Conservation (phyloP, 2,888 invertebrate species). For the Lycophotia porphyrea region DNA sequence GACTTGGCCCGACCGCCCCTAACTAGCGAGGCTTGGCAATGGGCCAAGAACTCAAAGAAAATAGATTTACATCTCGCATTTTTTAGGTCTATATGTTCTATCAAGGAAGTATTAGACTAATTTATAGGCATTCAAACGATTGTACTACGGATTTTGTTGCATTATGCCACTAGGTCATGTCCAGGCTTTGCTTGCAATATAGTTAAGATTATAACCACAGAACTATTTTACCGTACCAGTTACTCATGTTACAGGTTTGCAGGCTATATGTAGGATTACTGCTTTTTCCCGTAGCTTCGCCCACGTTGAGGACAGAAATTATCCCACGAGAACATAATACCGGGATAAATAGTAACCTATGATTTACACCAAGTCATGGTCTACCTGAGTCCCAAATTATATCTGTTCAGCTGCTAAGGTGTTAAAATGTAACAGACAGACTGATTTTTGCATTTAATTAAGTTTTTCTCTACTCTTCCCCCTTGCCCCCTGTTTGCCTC, state of each 20-base stretch:
- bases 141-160: neutral
- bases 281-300: neutral
- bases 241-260: neutral
- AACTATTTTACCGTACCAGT: neutral
- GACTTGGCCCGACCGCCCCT: neutral
- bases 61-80: conserved; percentile 34
- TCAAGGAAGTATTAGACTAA: conserved; percentile 18
- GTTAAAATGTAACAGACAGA: neutral
- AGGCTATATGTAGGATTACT: neutral
- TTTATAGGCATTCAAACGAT: conserved; percentile 24
- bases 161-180: neutral
- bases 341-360: neutral
- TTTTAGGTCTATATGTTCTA: conserved; percentile 22
- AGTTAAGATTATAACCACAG: neutral
- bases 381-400: neutral
- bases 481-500: too few species aligned
- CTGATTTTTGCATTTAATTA: neutral
- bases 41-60: conserved; percentile 24
- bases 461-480: too few species aligned
- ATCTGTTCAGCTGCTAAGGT: neutral
- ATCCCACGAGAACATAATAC: neutral
- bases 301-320: neutral
- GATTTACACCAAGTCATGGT: neutral
- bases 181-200: neutral
- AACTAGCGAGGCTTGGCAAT: conserved; percentile 18